Base-by-base conservation (phyloP, 2,797 vertebrate species). In the Paramormyrops hopkinsi region DNA sequence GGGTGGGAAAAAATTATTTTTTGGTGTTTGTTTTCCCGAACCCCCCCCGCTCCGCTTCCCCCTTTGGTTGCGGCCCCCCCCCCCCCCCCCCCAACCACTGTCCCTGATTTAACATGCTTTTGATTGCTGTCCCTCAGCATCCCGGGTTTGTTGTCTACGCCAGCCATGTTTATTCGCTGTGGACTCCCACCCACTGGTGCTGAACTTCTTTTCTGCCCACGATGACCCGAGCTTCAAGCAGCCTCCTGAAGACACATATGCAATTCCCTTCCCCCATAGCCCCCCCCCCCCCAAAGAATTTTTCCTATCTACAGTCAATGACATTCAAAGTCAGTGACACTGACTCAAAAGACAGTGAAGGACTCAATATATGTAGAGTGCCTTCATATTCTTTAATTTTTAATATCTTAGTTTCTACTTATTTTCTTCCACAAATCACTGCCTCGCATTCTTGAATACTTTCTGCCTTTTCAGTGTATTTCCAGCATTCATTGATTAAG, bases 241-340 rank as follows among this genome's bases (percentile, higher is more conserved):
- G 83, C 44, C 22, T 25, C 22, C 83, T 1, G 9, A 85, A 85
- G 14, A 50, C 83, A 53, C 48, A 14, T 33, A 25, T 9, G 41
- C 46, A 29, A 50, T 50, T 84, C 82, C 82, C 82, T 19, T 11
- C n/a, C 44, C 17, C 37, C 79, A 3, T 11, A 22, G 0, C 11
- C 22, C 69, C 17, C 11, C 22, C 69, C 17, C 11, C 82, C 44
- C 11, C 83, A 4, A 53, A 53, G 14, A 22, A 12, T 53, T 29
- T 85, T 59, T 50, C 5, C 48, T 85, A 51, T 53, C 83, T 53
- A 14, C 46, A 51, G 83, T 29, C 83, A 85, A 85, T 85, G 83
- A 85, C 83, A 53, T 85, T 29, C 83, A 33, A 53, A 85, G 83
- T 51, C 83, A 85, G 53, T 85, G 83, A 85, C 83, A 85, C 83